Percentiles rank a stretch among this genome's conserved stretches.
Evolutionary conservation across 2,113 vertebrate species (phyloP).

Genomic region (Astur gentilis): DNA sequence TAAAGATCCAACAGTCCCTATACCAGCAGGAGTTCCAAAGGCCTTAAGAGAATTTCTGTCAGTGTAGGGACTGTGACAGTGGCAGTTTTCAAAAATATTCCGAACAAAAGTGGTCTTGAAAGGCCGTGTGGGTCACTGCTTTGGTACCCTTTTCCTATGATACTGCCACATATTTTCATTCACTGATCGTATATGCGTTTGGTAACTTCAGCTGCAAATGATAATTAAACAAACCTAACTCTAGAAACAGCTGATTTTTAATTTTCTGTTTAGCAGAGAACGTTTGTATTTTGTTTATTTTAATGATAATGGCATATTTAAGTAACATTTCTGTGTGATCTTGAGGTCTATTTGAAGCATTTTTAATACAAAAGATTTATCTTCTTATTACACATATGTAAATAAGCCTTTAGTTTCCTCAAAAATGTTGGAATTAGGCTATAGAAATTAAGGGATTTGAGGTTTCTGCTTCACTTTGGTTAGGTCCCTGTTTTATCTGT

Average conservation of each 20-base stretch:
- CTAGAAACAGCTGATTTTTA: neutral
- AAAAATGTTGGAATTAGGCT: neutral
- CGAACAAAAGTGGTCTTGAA: neutral
- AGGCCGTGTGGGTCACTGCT: neutral
- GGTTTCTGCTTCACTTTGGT: neutral
- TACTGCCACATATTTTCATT: neutral
- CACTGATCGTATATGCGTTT: neutral
- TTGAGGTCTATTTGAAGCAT: neutral
- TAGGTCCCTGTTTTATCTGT: neutral
- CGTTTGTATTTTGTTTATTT: neutral
- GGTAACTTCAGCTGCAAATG: neutral
- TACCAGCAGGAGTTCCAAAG: neutral
- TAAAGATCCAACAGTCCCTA: neutral
- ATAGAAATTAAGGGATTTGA: neutral
- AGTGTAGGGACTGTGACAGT: neutral
- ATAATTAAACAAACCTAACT: neutral
- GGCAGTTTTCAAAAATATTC: neutral
- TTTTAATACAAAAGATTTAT: neutral
- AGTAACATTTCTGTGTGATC: neutral
- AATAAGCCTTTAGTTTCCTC: neutral
- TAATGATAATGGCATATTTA: neutral
- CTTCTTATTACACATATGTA: neutral
- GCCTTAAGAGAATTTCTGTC: neutral
- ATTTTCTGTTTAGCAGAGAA: neutral
- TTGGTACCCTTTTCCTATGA: neutral